Evolutionary conservation across 2,888 invertebrate species (phyloP), one percentile per base, ranked within the genome.

Genomic region (Bugulina stolonifera): DNA sequence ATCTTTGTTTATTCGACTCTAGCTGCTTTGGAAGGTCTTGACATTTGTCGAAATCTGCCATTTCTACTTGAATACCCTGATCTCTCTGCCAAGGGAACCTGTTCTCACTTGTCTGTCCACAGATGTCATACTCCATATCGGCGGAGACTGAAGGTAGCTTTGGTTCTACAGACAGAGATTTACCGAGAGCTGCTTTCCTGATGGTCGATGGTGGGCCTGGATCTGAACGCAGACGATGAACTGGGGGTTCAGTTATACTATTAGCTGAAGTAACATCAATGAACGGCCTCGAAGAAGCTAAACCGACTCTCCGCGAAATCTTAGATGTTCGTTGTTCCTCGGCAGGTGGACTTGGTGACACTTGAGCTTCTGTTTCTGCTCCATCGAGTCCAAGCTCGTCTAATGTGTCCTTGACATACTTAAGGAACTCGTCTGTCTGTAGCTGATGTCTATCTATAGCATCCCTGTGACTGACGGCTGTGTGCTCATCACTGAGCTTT

Each of bases 21-120:
- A n/a, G n/a, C n/a, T n/a, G n/a, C n/a, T n/a, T n/a, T n/a, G n/a
- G n/a, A n/a, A n/a, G n/a, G n/a, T n/a, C n/a, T n/a, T n/a, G n/a
- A n/a, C n/a, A n/a, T n/a, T n/a, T n/a, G n/a, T n/a, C n/a, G n/a
- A n/a, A n/a, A 22, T 52, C 57, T 10, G 10, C 27, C 5, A 32
- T 25, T 29, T 64, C 64, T 14, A 22, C 22, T 34, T 64, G 64
- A 27, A 32, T 27, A 14, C 64, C 64, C n/a, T 64, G 64, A 34
- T 64, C 64, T 64, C 32, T 64, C 2, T 14, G 64, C 64, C 64
- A 64, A 10, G 64, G 64, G n/a, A 64, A 64, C 64, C 64, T 64
- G 64, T 32, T 64, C 10, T 64, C 64, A n/a, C 32, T 64, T 64
- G 64, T 64, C 64, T 64, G 64, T 10, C 64, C 64, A 34, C 64